A percentile compares a stretch with the other conserved stretches of the same genome.
phyloP scores from a whole-genome alignment of 1,140 invertebrate genomes.

The Cydia amplana region DNA sequence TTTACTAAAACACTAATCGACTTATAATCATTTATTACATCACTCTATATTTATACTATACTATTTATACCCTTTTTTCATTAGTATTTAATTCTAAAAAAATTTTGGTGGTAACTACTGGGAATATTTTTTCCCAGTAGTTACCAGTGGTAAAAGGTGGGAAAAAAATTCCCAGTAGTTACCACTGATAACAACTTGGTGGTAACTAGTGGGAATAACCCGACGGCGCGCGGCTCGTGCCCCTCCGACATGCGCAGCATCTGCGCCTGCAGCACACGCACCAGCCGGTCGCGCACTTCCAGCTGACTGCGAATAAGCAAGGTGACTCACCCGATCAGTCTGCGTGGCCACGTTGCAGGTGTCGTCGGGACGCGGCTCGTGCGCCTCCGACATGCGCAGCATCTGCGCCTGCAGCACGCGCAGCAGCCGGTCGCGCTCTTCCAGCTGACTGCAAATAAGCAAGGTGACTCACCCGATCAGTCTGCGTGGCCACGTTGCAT shows the following conservation, averaged over 20 bases:
- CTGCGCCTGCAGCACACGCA: conserved; percentile 76
- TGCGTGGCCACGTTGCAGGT: conserved; percentile 78
- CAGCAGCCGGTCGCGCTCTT: conserved; percentile 77
- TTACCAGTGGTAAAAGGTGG: too few relatives aligned
- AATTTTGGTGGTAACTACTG: too few relatives aligned
- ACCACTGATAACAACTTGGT: too few relatives aligned
- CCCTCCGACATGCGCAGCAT: conserved; percentile 73
- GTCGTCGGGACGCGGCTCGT: conserved; percentile 69
- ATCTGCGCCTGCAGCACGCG: conserved; percentile 77
- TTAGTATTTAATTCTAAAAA: too few relatives aligned
- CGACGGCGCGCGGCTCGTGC: conserved; percentile 63
- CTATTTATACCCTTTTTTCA: too few relatives aligned
- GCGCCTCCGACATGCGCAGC: conserved; percentile 68
- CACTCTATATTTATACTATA: too few relatives aligned
- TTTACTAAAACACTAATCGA: too few relatives aligned
- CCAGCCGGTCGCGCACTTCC: conserved; percentile 76
- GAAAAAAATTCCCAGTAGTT: too few relatives aligned
- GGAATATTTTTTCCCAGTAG: too few relatives aligned
- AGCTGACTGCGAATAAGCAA: conserved; percentile 55
- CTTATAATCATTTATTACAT: too few relatives aligned
- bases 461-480: conserved; percentile 72
- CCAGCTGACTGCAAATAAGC: conserved; percentile 77
- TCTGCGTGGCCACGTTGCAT: conserved; percentile 79
- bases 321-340: conserved; percentile 71
- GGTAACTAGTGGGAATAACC: too few relatives aligned